Evolutionary conservation across 2,888 invertebrate genomes (phyloP).

Genomic region (Drosophila trichaetosa): DNA sequence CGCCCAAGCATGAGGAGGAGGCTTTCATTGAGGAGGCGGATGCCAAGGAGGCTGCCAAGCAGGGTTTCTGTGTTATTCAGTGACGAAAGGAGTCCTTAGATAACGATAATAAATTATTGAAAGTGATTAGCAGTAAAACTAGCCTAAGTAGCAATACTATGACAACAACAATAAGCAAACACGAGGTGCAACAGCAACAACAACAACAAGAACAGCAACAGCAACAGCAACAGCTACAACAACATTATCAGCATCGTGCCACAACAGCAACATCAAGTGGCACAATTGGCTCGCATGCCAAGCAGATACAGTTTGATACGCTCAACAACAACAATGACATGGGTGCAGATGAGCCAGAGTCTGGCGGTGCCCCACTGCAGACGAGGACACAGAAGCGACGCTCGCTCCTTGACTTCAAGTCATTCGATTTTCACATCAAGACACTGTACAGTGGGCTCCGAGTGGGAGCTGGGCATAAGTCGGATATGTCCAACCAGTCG

Average conservation of each 20-base stretch:
- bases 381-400: slow-evolving; percentile 47
- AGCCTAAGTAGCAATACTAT: slow-evolving; percentile 85
- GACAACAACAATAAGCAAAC: slow-evolving; percentile 85
- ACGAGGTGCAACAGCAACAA: slow-evolving; percentile 82
- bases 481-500: slow-evolving; percentile 47
- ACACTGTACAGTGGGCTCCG: slow-evolving; percentile 84
- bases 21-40: slow-evolving; percentile 86
- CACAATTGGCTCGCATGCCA: slow-evolving; percentile 55
- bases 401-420: slow-evolving; percentile 84
- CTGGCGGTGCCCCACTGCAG: background rate
- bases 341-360: slow-evolving; percentile 3
- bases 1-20: slow-evolving; percentile 88
- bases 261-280: slow-evolving; percentile 43
- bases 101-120: slow-evolving; percentile 86
- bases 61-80: slow-evolving; percentile 91
- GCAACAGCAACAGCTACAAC: slow-evolving; percentile 57
- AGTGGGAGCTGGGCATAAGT: slow-evolving; percentile 16
- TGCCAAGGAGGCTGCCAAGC: slow-evolving; percentile 88
- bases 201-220: slow-evolving; percentile 41
- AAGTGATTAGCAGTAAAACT: slow-evolving; percentile 85
- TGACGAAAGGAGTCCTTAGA: slow-evolving; percentile 89
- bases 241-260: slow-evolving; percentile 20
- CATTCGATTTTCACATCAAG: slow-evolving; percentile 84
- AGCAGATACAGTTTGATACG: slow-evolving; percentile 52
- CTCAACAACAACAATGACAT: slow-evolving; percentile 78